Percentiles rank a stretch among this genome's conserved stretches.
Evolutionary conservation across 2,888 invertebrate genomes (phyloP).

Genomic region (Xylota segnis): DNA sequence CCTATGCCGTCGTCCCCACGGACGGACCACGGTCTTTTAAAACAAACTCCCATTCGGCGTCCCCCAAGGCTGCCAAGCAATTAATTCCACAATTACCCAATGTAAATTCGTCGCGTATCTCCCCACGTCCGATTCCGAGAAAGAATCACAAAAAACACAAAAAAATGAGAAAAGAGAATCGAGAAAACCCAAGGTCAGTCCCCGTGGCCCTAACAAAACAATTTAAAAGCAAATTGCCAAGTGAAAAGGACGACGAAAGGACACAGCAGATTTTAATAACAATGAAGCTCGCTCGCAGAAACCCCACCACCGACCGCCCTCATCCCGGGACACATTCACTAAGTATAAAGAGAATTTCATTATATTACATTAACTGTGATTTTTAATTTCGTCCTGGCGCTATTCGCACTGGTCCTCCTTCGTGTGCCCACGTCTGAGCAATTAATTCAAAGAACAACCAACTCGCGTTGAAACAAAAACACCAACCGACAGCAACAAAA

Average conservation of each 20-base stretch:
- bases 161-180: conserved; percentile 5
- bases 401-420: conserved; percentile 2
- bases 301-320: conserved; percentile 20
- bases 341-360: conserved; percentile 64
- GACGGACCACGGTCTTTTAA: neutral
- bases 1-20: neutral
- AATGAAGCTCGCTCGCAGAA: conserved; percentile 56
- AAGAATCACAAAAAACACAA: conserved; percentile 3
- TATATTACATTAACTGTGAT: conserved; percentile 75
- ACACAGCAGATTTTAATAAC: conserved; percentile 67
- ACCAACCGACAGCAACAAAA: conserved; percentile 28
- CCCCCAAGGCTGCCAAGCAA: conserved; percentile 56
- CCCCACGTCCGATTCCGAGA: neutral
- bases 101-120: conserved; percentile 42
- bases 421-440: conserved; percentile 58
- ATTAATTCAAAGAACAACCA: conserved; percentile 69
- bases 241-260: conserved; percentile 49
- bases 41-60: conserved; percentile 43
- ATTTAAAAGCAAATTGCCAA: conserved; percentile 68
- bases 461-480: conserved; percentile 60
- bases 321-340: conserved; percentile 56
- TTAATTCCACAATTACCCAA: conserved; percentile 67
- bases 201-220: conserved; percentile 62
- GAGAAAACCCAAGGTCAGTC: conserved; percentile 56
- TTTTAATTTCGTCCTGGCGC: conserved; percentile 72